Conservation (phyloP, 2,797 vertebrate genomes). For the Myotis planiceps region DNA sequence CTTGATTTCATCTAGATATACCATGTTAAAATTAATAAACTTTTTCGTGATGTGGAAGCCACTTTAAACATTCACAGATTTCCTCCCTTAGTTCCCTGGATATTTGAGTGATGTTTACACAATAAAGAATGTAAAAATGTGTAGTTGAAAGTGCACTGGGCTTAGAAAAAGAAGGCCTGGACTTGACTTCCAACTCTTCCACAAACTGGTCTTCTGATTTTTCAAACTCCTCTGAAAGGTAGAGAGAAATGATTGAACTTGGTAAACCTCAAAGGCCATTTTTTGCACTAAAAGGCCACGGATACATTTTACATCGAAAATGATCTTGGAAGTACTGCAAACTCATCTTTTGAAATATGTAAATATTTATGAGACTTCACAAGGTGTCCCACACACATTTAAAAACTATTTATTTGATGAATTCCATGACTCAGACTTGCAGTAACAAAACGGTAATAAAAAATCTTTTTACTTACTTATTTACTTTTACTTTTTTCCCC, state of each 20-base stretch:
- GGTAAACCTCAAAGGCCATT: slow-evolving; percentile 19
- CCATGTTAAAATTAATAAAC: not conserved
- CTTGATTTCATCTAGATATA: slow-evolving; percentile 4
- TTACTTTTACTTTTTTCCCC: not conserved
- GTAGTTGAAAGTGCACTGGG: not conserved
- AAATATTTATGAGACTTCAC: slow-evolving; percentile 62
- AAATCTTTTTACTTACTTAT: slow-evolving; percentile 30
- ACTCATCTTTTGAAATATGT: slow-evolving; percentile 40
- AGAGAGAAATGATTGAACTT: not conserved
- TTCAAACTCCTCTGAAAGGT: slow-evolving; percentile 14
- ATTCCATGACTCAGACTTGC: not conserved
- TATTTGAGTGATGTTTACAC: not conserved
- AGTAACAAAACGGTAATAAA: not conserved
- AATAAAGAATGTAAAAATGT: slow-evolving; percentile 8
- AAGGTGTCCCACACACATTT: not conserved
- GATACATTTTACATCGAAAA: not conserved
- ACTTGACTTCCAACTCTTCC: not conserved
- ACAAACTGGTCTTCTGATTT: not conserved
- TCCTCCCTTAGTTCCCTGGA: not conserved
- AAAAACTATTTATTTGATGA: slow-evolving; percentile 39
- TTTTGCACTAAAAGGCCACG: not conserved
- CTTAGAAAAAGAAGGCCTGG: not conserved
- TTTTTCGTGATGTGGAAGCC: not conserved
- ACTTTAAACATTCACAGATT: slow-evolving; percentile 1
- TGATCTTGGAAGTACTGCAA: slow-evolving; percentile 39